Evolutionary conservation across 2,113 vertebrate species (phyloP).

Genomic region (Theristicus caerulescens): DNA sequence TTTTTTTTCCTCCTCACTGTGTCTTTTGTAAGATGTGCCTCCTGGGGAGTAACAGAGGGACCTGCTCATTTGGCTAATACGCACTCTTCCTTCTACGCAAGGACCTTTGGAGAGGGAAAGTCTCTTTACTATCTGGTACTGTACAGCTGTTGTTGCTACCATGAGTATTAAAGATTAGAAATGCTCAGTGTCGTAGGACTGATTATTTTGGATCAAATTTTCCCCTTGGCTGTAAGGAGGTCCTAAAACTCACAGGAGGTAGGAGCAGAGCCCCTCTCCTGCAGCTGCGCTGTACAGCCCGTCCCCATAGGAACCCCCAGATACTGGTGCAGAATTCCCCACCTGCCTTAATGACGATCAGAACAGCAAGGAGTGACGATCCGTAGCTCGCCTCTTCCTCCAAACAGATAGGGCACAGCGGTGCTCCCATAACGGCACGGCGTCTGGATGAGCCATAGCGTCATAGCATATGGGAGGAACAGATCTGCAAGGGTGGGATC

Average conservation of each 20-base stretch:
- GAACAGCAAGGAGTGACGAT: not conserved
- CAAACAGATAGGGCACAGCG: not conserved
- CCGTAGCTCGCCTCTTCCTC: not conserved
- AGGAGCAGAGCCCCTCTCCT: not conserved
- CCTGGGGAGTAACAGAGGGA: not conserved
- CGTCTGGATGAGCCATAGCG: not conserved
- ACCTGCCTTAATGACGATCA: not conserved
- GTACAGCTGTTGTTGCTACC: slow-evolving; percentile 13
- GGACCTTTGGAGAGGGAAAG: slow-evolving; percentile 14
- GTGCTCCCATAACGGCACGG: accelerated
- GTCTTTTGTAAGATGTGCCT: not conserved
- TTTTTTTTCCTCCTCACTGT: not conserved
- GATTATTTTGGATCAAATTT: slow-evolving; percentile 12
- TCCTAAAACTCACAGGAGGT: slow-evolving; percentile 1
- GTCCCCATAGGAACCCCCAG: not conserved
- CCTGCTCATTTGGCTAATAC: not conserved
- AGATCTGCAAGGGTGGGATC: not conserved
- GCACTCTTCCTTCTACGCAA: not conserved
- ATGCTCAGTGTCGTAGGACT: not conserved
- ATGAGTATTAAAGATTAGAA: not conserved
- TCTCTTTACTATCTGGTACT: not conserved
- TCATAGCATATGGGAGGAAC: not conserved
- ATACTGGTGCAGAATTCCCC: not conserved
- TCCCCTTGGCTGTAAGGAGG: not conserved
- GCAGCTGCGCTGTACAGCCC: not conserved